Base-by-base conservation (phyloP, 2,113 vertebrate species). In the Saguinus imperator region DNA sequence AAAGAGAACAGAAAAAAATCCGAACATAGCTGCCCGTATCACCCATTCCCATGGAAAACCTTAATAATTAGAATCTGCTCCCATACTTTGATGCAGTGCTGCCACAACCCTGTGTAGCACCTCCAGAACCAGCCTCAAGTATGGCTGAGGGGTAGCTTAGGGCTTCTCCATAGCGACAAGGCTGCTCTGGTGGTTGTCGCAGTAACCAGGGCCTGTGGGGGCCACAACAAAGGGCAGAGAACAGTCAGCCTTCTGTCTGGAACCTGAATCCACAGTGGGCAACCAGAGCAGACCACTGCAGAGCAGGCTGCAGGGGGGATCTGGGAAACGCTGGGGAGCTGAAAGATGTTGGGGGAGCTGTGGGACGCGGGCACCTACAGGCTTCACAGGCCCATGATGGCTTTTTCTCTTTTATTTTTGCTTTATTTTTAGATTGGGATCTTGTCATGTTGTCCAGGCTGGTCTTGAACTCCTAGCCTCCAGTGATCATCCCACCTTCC, bases 41-140 rank as follows among this genome's bases (percentile, higher is more conserved):
- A 43, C 43, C 43, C 43, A 43, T 43, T 43, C 43, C 43, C 43
- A 43, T 43, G 43, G 43, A 43, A 43, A 43, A 43, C 43, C 43
- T 43, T 43, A 43, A 43, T 43, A 43, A 50, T 50, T 50, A 50
- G 48, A 50, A 50, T 50, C 48, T 50, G 12, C 48, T 50, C 48
- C 48, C 48, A 50, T 50, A 50, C 48, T 50, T 50, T 50, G 48
- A 50, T 1, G 9, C 58, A 61, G 25, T 61, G 58, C 58, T 61
- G 9, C 58, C 58, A 8, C 58, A 61, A 98, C 98, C 96, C 79
- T 12, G 77, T 84, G 97, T 6, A 98, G 94, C 92, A 75, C 79
- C 6, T 94, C 94, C 81, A 97, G 55, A 23, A 89, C 45, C 32
- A 45, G 70, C 73, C 48, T 87, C 13, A 50, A 5, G 48, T 32